These are phyloP conservation scores for Dyspetes luteomarginatus DNA, from an alignment of 2,888 invertebrate species.

Conservation along the genomic window DNA sequence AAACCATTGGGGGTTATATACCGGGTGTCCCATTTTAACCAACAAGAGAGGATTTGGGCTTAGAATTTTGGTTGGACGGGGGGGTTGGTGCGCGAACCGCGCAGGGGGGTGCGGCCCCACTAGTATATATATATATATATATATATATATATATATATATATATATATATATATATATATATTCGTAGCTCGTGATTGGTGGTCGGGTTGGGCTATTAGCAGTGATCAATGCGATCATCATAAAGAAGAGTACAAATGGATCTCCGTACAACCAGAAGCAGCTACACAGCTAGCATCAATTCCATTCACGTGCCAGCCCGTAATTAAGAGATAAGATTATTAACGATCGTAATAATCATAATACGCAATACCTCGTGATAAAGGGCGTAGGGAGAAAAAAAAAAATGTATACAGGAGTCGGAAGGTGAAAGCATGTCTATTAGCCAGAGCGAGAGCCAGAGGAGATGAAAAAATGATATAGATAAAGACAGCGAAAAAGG, in stretches of 20 bases:
- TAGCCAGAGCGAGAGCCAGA: slow-evolving; percentile 22
- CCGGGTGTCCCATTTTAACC: too few species aligned
- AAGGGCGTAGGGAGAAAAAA: slow-evolving; percentile 51
- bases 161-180: not conserved
- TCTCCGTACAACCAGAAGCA: slow-evolving; percentile 22
- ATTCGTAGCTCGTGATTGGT: not conserved
- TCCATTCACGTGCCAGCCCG: slow-evolving; percentile 60
- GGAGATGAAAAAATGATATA: slow-evolving; percentile 29
- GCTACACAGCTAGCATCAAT: slow-evolving; percentile 47
- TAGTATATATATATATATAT: too few species aligned
- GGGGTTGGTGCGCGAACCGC: too few species aligned
- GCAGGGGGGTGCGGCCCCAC: too few species aligned
- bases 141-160: not conserved
- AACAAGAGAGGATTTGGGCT: too few species aligned
- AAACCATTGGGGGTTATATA: too few species aligned
- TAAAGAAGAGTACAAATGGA: slow-evolving; percentile 18
- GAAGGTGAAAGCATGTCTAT: slow-evolving; percentile 55
- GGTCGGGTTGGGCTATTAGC: slow-evolving; percentile 17
- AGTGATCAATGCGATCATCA: slow-evolving; percentile 38
- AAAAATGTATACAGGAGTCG: slow-evolving; percentile 32
- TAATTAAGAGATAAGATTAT: slow-evolving; percentile 66
- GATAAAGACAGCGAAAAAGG: slow-evolving; percentile 4
- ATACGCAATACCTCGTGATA: slow-evolving; percentile 61
- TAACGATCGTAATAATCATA: slow-evolving; percentile 62
- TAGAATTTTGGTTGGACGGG: too few species aligned